These are phyloP conservation scores for Procavia capensis DNA, from an alignment of 2,113 vertebrate species.

Conservation along the genomic window DNA sequence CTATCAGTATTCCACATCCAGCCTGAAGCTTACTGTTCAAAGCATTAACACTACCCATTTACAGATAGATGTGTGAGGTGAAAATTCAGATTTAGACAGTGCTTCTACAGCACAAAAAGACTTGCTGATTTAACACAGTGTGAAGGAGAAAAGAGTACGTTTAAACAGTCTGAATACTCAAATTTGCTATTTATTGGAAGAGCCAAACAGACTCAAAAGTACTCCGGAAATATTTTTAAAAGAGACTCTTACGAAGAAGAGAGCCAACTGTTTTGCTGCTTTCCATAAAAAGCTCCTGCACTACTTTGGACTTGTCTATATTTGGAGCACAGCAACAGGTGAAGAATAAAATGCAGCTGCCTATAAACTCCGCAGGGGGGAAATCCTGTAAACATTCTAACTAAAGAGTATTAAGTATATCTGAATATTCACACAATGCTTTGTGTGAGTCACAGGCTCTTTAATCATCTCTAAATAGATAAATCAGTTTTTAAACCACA, in stretches of 20 bases:
- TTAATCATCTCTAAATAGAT: not conserved
- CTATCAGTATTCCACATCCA: not conserved
- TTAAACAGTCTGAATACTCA: not conserved
- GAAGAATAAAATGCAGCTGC: not conserved
- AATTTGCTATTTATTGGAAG: slow-evolving; percentile 9
- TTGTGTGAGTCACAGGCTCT: slow-evolving; percentile 40
- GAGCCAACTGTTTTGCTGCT: not conserved
- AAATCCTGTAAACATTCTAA: not conserved
- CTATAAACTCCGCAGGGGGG: not conserved
- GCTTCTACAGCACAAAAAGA: not conserved
- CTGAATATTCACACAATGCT: not conserved
- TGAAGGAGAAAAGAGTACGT: not conserved
- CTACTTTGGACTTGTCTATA: not conserved
- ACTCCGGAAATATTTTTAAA: slow-evolving; percentile 5
- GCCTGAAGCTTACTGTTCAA: not conserved
- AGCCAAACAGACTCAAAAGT: slow-evolving; percentile 2
- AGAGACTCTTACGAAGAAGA: not conserved
- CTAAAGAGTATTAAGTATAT: not conserved
- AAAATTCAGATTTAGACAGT: not conserved
- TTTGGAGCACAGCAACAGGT: slow-evolving; percentile 20
- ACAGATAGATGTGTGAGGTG: not conserved
- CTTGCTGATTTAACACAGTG: not conserved
- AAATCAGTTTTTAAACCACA: not conserved
- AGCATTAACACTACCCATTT: not conserved
- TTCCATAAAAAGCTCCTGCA: not conserved